Conservation (phyloP, 2,888 invertebrate genomes). For the Aspidiotus rigidus region DNA sequence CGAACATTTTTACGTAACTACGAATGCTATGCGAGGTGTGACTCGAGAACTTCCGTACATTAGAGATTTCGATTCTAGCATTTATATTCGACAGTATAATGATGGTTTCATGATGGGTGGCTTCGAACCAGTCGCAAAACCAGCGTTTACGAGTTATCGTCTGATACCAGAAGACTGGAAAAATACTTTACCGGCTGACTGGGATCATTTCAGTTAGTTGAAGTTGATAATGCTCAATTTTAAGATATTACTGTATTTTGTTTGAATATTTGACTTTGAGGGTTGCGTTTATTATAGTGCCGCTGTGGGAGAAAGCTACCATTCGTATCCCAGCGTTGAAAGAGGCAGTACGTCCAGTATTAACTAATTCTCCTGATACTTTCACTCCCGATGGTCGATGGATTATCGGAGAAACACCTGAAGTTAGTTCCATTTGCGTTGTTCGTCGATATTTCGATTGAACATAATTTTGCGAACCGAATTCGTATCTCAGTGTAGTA, state of each 20-base stretch:
- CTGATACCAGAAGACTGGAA: slow-evolving; percentile 49
- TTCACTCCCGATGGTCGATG: slow-evolving; percentile 63
- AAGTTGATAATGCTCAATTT: background rate
- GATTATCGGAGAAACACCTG: slow-evolving; percentile 59
- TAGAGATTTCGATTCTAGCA: slow-evolving; percentile 56
- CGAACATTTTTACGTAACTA: slow-evolving; percentile 58
- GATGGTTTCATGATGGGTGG: slow-evolving; percentile 55
- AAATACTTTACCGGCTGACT: slow-evolving; percentile 43
- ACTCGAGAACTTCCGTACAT: slow-evolving; percentile 48
- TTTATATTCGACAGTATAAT: slow-evolving; percentile 54
- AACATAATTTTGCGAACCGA: background rate
- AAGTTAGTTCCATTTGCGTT: slow-evolving; percentile 42
- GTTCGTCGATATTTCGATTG: background rate
- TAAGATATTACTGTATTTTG: background rate
- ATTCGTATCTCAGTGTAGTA: background rate
- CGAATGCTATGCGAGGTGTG: slow-evolving; percentile 44
- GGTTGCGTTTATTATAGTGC: slow-evolving; percentile 41
- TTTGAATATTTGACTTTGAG: background rate
- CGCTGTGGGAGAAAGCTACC: slow-evolving; percentile 49
- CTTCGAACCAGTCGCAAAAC: slow-evolving; percentile 56
- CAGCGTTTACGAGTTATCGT: slow-evolving; percentile 49
- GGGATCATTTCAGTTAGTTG: slow-evolving; percentile 53
- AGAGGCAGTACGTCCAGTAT: slow-evolving; percentile 46
- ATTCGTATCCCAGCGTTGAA: slow-evolving; percentile 51
- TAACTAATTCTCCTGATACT: slow-evolving; percentile 58